Percentiles rank a stretch among this genome's conserved stretches.
phyloP scores from a whole-genome alignment of 2,113 vertebrate species.

The Anoura caudifer region DNA sequence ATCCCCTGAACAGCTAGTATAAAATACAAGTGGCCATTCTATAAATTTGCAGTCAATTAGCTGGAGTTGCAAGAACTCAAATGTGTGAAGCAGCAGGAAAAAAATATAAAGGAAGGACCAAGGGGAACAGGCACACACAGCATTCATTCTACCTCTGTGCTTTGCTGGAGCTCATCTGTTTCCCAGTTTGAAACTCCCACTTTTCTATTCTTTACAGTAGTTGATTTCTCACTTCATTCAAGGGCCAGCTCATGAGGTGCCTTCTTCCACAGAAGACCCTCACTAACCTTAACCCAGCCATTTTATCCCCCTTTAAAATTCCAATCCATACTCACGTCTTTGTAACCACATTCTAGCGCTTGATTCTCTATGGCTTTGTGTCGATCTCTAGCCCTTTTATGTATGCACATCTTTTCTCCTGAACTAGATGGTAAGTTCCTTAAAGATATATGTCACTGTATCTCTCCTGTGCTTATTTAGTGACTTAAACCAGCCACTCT shows the following conservation, averaged over 20 bases:
- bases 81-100: background rate
- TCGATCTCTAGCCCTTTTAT: background rate
- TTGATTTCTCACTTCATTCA: background rate
- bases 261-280: background rate
- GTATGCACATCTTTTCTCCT: background rate
- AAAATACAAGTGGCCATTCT: background rate
- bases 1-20: conserved; percentile 30
- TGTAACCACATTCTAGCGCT: background rate
- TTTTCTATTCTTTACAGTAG: background rate
- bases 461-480: background rate
- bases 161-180: background rate
- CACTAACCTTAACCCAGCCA: background rate
- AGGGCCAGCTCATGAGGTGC: background rate
- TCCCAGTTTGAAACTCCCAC: background rate
- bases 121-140: background rate
- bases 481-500: background rate
- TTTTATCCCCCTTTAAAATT: background rate
- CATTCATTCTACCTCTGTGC: background rate
- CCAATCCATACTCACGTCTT: background rate
- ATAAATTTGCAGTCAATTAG: background rate
- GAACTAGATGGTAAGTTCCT: background rate
- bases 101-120: background rate
- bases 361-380: background rate
- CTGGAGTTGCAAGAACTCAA: background rate
- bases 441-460: background rate